A percentile compares a stretch with the other conserved stretches of the same genome.
These are phyloP conservation scores for Synergus itoensis DNA, from an alignment of 2,888 invertebrate genomes.

Conservation along the genomic window DNA sequence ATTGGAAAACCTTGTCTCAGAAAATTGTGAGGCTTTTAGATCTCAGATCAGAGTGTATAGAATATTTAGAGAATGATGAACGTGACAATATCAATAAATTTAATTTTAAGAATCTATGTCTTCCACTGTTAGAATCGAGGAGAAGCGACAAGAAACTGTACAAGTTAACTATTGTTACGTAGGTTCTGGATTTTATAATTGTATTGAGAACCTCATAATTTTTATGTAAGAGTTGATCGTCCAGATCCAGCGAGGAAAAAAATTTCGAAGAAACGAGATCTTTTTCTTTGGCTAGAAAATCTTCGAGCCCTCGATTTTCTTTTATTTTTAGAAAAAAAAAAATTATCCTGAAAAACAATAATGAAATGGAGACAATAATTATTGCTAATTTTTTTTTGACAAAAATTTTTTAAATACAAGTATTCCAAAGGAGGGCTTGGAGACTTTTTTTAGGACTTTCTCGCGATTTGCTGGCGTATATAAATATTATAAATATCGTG, in stretches of 20 bases:
- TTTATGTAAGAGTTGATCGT: slow-evolving; percentile 59
- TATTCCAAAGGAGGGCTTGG: not conserved
- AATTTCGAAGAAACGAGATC: not conserved
- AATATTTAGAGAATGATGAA: slow-evolving; percentile 54
- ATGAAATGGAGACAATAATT: slow-evolving; percentile 11
- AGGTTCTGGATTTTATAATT: slow-evolving; percentile 74
- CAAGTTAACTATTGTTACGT: slow-evolving; percentile 69
- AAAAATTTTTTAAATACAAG: not conserved
- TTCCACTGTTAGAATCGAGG: slow-evolving; percentile 62
- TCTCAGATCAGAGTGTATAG: slow-evolving; percentile 48
- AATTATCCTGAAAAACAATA: not conserved
- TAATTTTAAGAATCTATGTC: slow-evolving; percentile 68
- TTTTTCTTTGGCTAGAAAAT: not conserved
- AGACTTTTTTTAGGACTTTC: slow-evolving; percentile 3
- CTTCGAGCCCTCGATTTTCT: not conserved
- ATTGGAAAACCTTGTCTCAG: not conserved
- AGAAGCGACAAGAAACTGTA: slow-evolving; percentile 62
- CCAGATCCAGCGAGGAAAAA: slow-evolving; percentile 12
- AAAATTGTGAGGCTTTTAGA: slow-evolving; percentile 50
- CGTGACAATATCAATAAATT: slow-evolving; percentile 65
- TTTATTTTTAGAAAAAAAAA: not conserved
- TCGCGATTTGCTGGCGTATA: slow-evolving; percentile 25
- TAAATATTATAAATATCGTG: slow-evolving; percentile 43
- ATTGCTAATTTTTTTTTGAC: not conserved
- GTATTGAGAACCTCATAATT: slow-evolving; percentile 63